Evolutionary conservation across 1,140 invertebrate genomes (phyloP).

Genomic region (Aphaenogaster floridana): DNA sequence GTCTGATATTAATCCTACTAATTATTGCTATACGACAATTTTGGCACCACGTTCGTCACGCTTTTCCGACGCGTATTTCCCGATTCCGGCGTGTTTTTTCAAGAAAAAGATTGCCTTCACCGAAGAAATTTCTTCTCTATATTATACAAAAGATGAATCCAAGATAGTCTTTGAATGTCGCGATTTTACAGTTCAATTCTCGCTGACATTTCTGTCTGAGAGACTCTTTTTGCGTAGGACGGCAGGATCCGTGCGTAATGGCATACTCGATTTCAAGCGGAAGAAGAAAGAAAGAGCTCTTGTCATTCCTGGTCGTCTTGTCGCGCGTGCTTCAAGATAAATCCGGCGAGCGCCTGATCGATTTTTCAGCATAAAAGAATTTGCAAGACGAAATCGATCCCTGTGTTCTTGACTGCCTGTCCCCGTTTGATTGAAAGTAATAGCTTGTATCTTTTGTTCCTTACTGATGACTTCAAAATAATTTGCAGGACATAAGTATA

Average conservation of each 20-base stretch:
- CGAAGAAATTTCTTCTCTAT: not conserved
- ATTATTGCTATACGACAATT: conserved; percentile 63
- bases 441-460: not conserved
- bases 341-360: conserved; percentile 1
- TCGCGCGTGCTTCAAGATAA: conserved; percentile 10
- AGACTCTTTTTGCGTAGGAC: conserved; percentile 13
- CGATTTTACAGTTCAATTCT: conserved; percentile 55
- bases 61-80: not conserved
- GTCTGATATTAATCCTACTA: conserved; percentile 60
- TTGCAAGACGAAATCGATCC: not conserved
- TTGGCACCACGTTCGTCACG: conserved; percentile 50
- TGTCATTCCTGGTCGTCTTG: conserved; percentile 27
- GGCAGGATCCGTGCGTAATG: conserved; percentile 23
- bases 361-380: conserved; percentile 7
- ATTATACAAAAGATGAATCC: not conserved
- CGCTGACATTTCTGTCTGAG: conserved; percentile 5
- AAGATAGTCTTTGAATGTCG: not conserved
- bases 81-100: not conserved
- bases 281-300: conserved; percentile 52
- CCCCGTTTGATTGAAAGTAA: not conserved
- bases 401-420: not conserved
- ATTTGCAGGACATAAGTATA: not conserved
- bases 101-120: not conserved
- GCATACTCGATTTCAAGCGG: conserved; percentile 45
- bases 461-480: not conserved